phyloP scores from a whole-genome alignment of 1,140 invertebrate species.

The Drosophila auraria region DNA sequence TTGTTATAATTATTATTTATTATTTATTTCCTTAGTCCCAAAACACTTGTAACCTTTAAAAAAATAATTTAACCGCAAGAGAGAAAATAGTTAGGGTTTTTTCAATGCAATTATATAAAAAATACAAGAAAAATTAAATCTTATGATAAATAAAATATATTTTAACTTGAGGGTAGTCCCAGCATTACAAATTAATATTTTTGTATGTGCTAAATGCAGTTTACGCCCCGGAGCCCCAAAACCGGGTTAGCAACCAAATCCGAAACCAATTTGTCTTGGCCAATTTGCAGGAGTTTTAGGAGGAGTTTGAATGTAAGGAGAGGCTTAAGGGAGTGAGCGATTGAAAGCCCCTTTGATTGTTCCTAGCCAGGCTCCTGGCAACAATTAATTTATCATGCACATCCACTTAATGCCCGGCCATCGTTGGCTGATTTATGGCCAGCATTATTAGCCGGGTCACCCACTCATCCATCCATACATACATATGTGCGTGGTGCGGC shows the following conservation, averaged over 20 bases:
- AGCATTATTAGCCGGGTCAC: constrained; percentile 66
- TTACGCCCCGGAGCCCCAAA: constrained; percentile 11
- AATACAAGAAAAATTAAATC: neutral
- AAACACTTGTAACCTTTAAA: too few species aligned
- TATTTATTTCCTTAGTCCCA: too few species aligned
- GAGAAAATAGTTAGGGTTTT: too few species aligned
- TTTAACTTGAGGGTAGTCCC: too few species aligned
- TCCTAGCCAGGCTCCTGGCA: constrained; percentile 33
- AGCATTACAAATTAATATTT: neutral
- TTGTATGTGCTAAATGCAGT: constrained; percentile 26
- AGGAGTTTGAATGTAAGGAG: constrained; percentile 11
- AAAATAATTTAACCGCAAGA: too few species aligned
- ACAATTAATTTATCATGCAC: constrained; percentile 80
- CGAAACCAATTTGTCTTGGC: constrained; percentile 63
- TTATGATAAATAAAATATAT: neutral
- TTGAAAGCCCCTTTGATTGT: constrained; percentile 56
- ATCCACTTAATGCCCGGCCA: constrained; percentile 69
- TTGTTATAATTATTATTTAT: too few species aligned
- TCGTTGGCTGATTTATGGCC: constrained; percentile 76
- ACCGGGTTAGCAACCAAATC: constrained; percentile 6
- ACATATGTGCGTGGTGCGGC: constrained; percentile 1
- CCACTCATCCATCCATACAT: constrained; percentile 15
- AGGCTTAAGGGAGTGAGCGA: constrained; percentile 31
- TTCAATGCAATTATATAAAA: neutral
- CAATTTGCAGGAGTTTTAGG: constrained; percentile 47